phyloP scores from a whole-genome alignment of 2,113 vertebrate genomes.

The Mirza zaza region DNA sequence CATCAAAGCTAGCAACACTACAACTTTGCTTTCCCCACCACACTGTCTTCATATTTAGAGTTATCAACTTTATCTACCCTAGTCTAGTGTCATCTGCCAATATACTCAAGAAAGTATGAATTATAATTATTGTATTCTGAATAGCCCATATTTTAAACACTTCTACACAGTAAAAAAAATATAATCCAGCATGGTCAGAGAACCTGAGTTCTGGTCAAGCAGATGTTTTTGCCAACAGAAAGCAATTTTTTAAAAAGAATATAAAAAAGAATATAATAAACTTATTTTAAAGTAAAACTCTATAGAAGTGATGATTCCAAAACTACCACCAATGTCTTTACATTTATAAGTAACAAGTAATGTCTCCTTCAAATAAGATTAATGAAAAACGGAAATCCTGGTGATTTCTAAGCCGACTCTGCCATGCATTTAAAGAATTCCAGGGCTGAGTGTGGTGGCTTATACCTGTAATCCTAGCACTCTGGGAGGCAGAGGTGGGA shows the following conservation, averaged over 20 bases:
- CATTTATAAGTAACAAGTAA: background rate
- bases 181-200: background rate
- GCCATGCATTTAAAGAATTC: background rate
- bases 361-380: background rate
- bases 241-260: background rate
- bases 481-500: too few relatives aligned
- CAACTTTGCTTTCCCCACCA: background rate
- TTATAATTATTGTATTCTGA: background rate
- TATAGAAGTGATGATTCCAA: background rate
- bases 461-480: too few relatives aligned
- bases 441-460: background rate
- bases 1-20: background rate
- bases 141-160: background rate
- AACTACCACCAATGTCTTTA: background rate
- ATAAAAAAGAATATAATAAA: background rate
- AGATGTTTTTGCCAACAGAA: conserved; percentile 19
- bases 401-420: background rate
- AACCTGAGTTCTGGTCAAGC: conserved; percentile 14
- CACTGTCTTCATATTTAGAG: background rate
- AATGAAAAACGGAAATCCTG: background rate
- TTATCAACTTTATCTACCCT: background rate
- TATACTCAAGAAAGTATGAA: background rate
- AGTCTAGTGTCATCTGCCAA: background rate
- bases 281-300: conserved; percentile 2
- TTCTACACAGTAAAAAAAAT: background rate